Evolutionary conservation across 2,113 vertebrate genomes (phyloP).

Genomic region (Salvelinus fontinalis): DNA sequence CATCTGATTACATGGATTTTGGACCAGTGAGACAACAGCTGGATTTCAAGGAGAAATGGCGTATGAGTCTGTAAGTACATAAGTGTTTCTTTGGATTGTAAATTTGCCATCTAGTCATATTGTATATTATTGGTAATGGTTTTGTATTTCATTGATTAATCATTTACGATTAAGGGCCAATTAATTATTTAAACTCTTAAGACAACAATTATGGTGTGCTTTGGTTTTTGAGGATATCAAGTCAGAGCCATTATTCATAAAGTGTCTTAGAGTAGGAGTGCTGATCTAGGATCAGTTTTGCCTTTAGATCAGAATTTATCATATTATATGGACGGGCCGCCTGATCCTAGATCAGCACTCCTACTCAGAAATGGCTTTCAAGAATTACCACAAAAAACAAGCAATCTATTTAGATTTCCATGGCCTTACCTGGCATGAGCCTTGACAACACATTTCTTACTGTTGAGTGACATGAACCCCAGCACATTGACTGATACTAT

Average conservation of each 20-base stretch:
- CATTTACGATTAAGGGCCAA: background rate
- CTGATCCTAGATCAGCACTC: background rate
- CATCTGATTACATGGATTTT: no score
- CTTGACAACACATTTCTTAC: constrained; percentile 53
- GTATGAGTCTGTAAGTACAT: background rate
- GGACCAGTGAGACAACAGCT: background rate
- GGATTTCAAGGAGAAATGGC: background rate
- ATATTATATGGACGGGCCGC: no score
- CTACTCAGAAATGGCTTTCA: no score
- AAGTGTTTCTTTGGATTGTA: no score
- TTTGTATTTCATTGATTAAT: background rate
- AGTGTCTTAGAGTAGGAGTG: no score
- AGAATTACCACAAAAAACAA: background rate
- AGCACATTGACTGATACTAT: constrained; percentile 62
- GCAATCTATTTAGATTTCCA: background rate
- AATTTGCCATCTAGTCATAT: no score
- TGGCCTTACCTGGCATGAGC: background rate
- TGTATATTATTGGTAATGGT: background rate
- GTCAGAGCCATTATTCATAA: no score
- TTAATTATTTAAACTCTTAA: background rate
- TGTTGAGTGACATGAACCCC: constrained; percentile 61
- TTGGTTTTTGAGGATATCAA: background rate
- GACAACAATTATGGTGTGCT: background rate
- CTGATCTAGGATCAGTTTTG: no score
- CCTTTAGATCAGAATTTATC: no score